Conservation (phyloP, 1,140 invertebrate genomes). For the Epicauta chinensis region DNA sequence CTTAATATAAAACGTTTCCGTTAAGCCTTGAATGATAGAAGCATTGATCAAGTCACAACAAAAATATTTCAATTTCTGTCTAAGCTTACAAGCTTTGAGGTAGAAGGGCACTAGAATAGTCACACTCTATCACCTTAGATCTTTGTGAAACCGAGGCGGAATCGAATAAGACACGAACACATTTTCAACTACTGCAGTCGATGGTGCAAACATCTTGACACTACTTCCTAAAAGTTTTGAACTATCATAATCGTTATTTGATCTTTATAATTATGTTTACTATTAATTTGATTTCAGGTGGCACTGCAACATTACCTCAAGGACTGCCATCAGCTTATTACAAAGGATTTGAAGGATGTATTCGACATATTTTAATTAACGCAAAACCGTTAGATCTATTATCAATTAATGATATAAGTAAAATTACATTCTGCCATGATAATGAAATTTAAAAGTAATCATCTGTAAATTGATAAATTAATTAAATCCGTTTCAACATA, state of each 20-base stretch:
- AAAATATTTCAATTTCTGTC: no score
- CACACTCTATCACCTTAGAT: no score
- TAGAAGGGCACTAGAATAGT: no score
- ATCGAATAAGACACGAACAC: no score
- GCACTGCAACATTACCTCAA: conserved; percentile 32
- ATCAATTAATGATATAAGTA: conserved; percentile 32
- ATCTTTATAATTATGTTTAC: conserved; percentile 2
- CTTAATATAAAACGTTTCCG: no score
- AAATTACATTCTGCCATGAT: conserved; percentile 40
- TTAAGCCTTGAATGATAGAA: no score
- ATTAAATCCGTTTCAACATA: conserved; percentile 1
- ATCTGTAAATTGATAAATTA: conserved; percentile 4
- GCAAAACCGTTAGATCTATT: conserved; percentile 36
- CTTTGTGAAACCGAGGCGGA: no score
- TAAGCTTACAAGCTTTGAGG: no score
- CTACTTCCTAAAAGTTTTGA: no score
- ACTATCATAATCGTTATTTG: conserved; percentile 4
- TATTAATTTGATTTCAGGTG: conserved; percentile 28
- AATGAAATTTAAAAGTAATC: conserved; percentile 37
- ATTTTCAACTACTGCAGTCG: no score
- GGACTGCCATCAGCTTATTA: conserved; percentile 39
- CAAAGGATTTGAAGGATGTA: conserved; percentile 41
- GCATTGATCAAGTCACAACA: no score
- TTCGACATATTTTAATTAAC: conserved; percentile 37
- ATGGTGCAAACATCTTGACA: no score